These are phyloP conservation scores for Scaptomyza cyrtandrae DNA, from an alignment of 2,888 invertebrate genomes.

Conservation along the genomic window DNA sequence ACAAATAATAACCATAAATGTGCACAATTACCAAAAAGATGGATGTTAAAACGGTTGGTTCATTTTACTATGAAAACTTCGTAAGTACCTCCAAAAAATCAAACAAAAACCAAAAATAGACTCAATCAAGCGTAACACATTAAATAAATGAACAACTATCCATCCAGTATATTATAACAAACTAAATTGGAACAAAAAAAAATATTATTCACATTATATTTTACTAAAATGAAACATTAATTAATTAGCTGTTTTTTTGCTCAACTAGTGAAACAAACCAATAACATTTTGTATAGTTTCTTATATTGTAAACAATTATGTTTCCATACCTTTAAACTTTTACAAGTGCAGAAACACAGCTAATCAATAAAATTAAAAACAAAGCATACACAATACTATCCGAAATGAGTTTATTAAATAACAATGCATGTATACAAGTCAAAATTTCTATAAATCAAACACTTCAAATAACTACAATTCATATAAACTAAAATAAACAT, in stretches of 20 bases:
- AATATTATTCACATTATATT: slow-evolving; percentile 13
- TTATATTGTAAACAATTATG: not conserved
- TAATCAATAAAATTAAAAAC: not conserved
- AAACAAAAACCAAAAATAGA: slow-evolving; percentile 17
- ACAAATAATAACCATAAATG: slow-evolving; percentile 41
- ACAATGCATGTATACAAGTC: slow-evolving; percentile 29
- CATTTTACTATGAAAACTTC: slow-evolving; percentile 98
- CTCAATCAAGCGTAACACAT: slow-evolving; percentile 32
- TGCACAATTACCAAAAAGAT: slow-evolving; percentile 88
- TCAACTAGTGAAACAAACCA: not conserved
- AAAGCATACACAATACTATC: not conserved
- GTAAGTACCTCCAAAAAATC: slow-evolving; percentile 89
- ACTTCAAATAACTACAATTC: slow-evolving; percentile 16
- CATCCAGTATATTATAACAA: slow-evolving; percentile 33
- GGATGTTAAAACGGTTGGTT: slow-evolving; percentile 98
- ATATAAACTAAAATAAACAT: slow-evolving; percentile 13
- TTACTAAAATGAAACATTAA: slow-evolving; percentile 1
- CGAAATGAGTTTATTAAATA: slow-evolving; percentile 1
- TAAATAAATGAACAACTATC: slow-evolving; percentile 49
- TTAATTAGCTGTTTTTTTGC: slow-evolving; percentile 15
- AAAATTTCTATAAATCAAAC: slow-evolving; percentile 7
- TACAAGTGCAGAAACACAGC: slow-evolving; percentile 17
- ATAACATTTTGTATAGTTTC: too few relatives aligned
- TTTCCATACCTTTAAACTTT: not conserved
- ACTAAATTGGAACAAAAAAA: slow-evolving; percentile 18